These are phyloP conservation scores for Carassius gibelio DNA, from an alignment of 2,113 vertebrate genomes.

Conservation along the genomic window DNA sequence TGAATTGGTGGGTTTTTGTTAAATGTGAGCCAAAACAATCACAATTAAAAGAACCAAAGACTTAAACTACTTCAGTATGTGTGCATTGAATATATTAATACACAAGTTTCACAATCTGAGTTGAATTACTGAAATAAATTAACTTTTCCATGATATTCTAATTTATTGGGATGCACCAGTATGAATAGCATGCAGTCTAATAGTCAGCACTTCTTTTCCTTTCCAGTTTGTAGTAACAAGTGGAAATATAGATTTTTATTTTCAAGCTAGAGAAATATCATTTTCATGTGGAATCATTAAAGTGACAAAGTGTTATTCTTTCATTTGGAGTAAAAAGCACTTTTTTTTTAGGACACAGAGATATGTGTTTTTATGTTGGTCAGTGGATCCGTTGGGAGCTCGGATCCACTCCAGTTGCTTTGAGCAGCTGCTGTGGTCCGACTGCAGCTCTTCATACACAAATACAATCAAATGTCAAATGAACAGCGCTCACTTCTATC, in stretches of 20 bases:
- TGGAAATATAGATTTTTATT: background rate
- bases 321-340: background rate
- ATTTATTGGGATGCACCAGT: too few species aligned
- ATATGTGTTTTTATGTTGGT: conserved; percentile 21
- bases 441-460: background rate
- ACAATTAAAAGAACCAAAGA: too few species aligned
- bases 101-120: too few species aligned
- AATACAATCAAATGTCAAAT: conserved; percentile 36
- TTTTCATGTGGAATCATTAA: background rate
- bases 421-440: conserved; percentile 10
- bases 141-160: too few species aligned
- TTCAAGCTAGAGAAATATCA: background rate
- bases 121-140: too few species aligned
- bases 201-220: background rate
- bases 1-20: too few species aligned
- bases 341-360: background rate
- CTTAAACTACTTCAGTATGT: too few species aligned
- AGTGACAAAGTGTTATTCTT: conserved; percentile 9
- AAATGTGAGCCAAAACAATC: too few species aligned
- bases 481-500: background rate
- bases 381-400: conserved; percentile 15
- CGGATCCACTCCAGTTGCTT: conserved; percentile 37
- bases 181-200: background rate
- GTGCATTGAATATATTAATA: too few species aligned
- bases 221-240: background rate